phyloP scores from a whole-genome alignment of 2,797 vertebrate genomes.

The Darevskia nairensis region DNA sequence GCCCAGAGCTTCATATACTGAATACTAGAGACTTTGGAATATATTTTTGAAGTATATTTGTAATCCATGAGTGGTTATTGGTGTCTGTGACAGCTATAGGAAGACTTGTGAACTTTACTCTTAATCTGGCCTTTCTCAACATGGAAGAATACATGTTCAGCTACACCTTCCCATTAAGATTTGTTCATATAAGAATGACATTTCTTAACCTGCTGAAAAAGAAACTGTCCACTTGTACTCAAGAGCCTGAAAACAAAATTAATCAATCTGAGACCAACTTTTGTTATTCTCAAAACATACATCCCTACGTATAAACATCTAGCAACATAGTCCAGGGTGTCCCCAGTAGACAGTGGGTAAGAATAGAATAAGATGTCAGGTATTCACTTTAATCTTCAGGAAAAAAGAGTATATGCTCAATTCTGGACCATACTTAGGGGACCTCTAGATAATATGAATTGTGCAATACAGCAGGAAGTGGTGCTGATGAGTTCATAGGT shows the following conservation, averaged over 20 bases:
- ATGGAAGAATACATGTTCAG: neutral
- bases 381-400: neutral
- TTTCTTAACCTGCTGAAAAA: neutral
- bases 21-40: neutral
- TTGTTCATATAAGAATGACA: neutral
- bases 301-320: neutral
- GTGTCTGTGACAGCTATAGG: neutral
- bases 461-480: constrained; percentile 1
- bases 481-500: constrained; percentile 1
- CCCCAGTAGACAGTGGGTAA: neutral
- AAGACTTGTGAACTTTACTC: neutral
- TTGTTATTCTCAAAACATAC: neutral
- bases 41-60: constrained; percentile 4
- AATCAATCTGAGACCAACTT: neutral
- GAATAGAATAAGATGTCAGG: neutral
- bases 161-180: neutral
- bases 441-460: neutral
- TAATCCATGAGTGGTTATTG: neutral
- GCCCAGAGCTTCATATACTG: neutral
- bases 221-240: neutral
- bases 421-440: neutral
- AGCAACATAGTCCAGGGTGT: neutral
- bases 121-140: neutral
- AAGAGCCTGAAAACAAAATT: neutral
- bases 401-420: neutral